Conservation (phyloP, 2,888 invertebrate genomes). For the Scaptomyza polygonia region DNA sequence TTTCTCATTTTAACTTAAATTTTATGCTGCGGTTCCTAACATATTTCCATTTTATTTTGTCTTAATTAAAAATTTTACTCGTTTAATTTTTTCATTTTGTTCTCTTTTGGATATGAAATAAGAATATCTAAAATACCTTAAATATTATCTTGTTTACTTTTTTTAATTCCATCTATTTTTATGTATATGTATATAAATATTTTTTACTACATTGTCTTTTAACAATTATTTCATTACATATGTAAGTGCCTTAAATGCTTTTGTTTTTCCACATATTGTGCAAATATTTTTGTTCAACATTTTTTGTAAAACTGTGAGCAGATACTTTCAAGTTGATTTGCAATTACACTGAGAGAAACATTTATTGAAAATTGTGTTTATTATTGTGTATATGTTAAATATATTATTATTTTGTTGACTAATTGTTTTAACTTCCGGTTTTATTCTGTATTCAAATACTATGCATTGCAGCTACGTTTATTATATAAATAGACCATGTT, state of each 20-base stretch:
- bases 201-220: constrained; percentile 53
- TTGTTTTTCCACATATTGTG: constrained; percentile 56
- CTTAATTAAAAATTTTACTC: constrained; percentile 69
- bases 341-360: constrained; percentile 80
- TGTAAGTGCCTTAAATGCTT: constrained; percentile 75
- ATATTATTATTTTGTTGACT: constrained; percentile 45
- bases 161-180: constrained; percentile 41
- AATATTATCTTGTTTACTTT: constrained; percentile 43
- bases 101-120: constrained; percentile 86
- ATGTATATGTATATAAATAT: constrained; percentile 61
- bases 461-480: constrained; percentile 57
- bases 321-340: constrained; percentile 71
- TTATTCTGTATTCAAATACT: constrained; percentile 39
- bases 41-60: constrained; percentile 52
- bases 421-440: constrained; percentile 54
- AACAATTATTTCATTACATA: constrained; percentile 47
- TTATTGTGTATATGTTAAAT: constrained; percentile 17
- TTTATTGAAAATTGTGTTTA: constrained; percentile 57
- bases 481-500: constrained; percentile 55
- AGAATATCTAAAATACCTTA: constrained; percentile 89
- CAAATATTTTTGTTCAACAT: constrained; percentile 54
- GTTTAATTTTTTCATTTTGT: constrained; percentile 57
- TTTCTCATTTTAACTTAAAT: constrained; percentile 43
- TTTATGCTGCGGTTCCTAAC: constrained; percentile 48
- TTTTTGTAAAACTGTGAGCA: constrained; percentile 77